phyloP scores from a whole-genome alignment of 1,140 invertebrate species.

The Lasioglossum baleicum region DNA sequence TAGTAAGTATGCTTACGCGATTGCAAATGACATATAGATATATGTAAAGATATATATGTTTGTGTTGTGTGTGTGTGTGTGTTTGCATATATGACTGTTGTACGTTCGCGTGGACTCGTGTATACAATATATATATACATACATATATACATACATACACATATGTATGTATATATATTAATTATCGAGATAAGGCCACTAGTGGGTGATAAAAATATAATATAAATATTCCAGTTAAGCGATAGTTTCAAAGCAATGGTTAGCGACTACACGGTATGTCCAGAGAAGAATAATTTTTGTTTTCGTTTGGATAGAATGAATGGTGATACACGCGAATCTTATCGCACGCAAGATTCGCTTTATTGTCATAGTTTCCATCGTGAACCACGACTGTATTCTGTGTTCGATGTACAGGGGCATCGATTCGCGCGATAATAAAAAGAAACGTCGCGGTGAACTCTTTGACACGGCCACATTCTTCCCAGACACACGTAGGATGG shows the following conservation, averaged over 20 bases:
- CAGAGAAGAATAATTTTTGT: constrained; percentile 43
- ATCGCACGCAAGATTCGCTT: constrained; percentile 39
- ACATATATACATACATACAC: too few relatives aligned
- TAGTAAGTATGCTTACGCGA: constrained; percentile 62
- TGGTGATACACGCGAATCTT: constrained; percentile 18
- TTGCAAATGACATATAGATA: constrained; percentile 66
- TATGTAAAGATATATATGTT: too few relatives aligned
- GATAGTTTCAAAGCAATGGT: constrained; percentile 68
- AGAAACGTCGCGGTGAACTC: constrained; percentile 24
- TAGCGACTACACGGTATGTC: constrained; percentile 56
- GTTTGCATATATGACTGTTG: too few relatives aligned
- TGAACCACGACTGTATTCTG: constrained; percentile 21
- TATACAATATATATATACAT: too few relatives aligned
- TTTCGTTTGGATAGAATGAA: background rate
- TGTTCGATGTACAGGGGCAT: constrained; percentile 1
- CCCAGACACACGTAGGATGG: constrained; percentile 52
- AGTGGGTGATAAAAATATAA: constrained; percentile 78
- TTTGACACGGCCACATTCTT: constrained; percentile 32
- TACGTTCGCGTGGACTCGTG: too few relatives aligned
- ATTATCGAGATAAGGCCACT: constrained; percentile 79
- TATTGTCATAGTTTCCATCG: constrained; percentile 62
- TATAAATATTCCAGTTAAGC: constrained; percentile 76
- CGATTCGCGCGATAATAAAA: background rate
- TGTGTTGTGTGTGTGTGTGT: constrained; percentile 38
- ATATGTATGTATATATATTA: constrained; percentile 42